Evolutionary conservation across 2,888 invertebrate species (phyloP), one percentile per base, ranked within the genome.

Genomic region (Drosophila dives): DNA sequence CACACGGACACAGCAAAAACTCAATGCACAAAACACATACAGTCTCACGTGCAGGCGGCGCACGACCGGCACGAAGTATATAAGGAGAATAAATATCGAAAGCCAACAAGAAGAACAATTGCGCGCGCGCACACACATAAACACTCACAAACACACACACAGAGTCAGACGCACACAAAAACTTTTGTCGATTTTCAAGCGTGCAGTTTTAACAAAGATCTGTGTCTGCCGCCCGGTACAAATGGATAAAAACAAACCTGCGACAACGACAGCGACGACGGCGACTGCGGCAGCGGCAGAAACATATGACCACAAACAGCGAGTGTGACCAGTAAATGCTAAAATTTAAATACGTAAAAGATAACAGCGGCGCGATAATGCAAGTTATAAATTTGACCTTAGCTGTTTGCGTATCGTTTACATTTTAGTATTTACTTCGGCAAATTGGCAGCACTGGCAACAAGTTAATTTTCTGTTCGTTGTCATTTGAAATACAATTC

Each of bases 171-270:
- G n/a, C 55, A 29, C 38, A 55, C 38, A 15, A 36, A 33, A 61
- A 60, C 66, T 78, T 75, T 72, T 71, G 73, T 72, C 74, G 64
- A 63, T 77, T 71, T 77, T 72, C 33, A 51, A 70, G 53, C 75
- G 79, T 72, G 42, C 64, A 72, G 32, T 49, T 45, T 48, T 20
- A 59, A 42, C 51, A 62, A 62, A 64, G 76, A 70, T 75, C 50
- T 75, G 54, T 54, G 65, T 71, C 80, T 71, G 72, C 61, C 64
- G 66, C 34, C 76, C 77, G 77, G 77, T 77, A 78, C 53, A 68
- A 51, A 50, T 80, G 81, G 73, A 80, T 72, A 72, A 77, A 76
- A 76, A 78, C 81, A 78, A 78, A 75, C 67, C 62, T 12, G 48
- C 38, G 58, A 69, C 42, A 50, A 75, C 48, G 48, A 48, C 56